phyloP scores from a whole-genome alignment of 2,888 invertebrate species.

The Amphiduros pacificus region DNA sequence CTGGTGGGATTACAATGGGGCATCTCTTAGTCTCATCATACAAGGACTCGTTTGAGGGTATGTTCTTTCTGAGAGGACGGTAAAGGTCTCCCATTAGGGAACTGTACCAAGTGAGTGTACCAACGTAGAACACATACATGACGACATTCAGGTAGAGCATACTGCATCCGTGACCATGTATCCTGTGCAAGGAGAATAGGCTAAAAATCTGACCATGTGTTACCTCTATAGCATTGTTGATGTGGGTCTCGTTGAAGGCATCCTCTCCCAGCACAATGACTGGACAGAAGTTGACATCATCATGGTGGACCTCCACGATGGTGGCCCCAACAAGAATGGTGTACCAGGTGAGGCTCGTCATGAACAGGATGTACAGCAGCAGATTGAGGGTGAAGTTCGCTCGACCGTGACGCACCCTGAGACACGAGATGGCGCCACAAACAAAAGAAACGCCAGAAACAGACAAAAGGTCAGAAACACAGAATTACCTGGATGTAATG shows the following conservation, averaged over 20 bases:
- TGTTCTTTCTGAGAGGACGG: no score
- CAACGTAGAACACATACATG: slow-evolving; percentile 32
- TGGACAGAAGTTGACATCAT: slow-evolving; percentile 4
- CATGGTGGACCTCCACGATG: background rate
- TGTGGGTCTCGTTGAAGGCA: background rate
- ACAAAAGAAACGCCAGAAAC: background rate
- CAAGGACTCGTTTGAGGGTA: no score
- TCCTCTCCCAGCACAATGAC: background rate
- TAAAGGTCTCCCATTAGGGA: slow-evolving; percentile 6
- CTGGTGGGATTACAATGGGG: no score
- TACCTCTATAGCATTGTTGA: no score
- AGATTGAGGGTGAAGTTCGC: slow-evolving; percentile 33
- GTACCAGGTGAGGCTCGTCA: slow-evolving; percentile 29
- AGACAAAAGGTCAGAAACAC: background rate
- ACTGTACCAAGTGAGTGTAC: slow-evolving; percentile 27
- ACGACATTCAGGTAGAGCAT: slow-evolving; percentile 29
- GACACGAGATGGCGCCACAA: no score
- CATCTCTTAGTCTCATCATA: no score
- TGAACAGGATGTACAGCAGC: slow-evolving; percentile 31
- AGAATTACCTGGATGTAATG: background rate
- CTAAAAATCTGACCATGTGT: no score
- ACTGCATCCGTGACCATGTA: background rate
- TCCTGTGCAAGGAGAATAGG: background rate
- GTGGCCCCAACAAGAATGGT: slow-evolving; percentile 11
- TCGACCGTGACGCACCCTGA: slow-evolving; percentile 33